Percentiles rank a stretch among this genome's conserved stretches.
These are phyloP conservation scores for Coracopsis vasa DNA, from an alignment of 2,113 vertebrate genomes.

Conservation along the genomic window DNA sequence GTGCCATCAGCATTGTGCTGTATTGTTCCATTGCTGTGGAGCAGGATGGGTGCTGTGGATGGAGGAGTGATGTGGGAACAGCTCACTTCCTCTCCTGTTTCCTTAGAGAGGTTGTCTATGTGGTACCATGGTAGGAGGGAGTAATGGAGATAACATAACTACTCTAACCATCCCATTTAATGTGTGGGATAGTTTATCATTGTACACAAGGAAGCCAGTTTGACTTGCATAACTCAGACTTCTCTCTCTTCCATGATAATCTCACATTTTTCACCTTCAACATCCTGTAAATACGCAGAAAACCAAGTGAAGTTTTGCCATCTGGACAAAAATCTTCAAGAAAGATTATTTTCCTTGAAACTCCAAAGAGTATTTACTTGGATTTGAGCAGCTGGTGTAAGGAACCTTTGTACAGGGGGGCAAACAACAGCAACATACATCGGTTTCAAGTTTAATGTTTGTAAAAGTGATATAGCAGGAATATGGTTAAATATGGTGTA, in stretches of 20 bases:
- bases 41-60: background rate
- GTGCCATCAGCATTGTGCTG: background rate
- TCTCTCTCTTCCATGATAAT: background rate
- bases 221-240: background rate
- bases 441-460: background rate
- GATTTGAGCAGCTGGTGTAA: background rate
- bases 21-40: accelerated
- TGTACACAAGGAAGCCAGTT: background rate
- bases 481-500: background rate
- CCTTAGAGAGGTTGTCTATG: background rate
- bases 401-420: background rate
- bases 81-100: background rate
- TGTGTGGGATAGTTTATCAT: background rate
- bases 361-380: background rate
- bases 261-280: background rate
- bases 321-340: background rate
- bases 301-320: background rate
- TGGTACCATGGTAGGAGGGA: background rate
- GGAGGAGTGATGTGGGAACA: accelerated
- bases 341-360: background rate
- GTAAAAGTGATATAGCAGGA: background rate
- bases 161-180: background rate
- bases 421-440: background rate
- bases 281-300: background rate
- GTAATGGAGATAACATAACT: background rate